These are phyloP conservation scores for Stegophylla sp. DNA, from an alignment of 2,888 invertebrate genomes.

Conservation along the genomic window DNA sequence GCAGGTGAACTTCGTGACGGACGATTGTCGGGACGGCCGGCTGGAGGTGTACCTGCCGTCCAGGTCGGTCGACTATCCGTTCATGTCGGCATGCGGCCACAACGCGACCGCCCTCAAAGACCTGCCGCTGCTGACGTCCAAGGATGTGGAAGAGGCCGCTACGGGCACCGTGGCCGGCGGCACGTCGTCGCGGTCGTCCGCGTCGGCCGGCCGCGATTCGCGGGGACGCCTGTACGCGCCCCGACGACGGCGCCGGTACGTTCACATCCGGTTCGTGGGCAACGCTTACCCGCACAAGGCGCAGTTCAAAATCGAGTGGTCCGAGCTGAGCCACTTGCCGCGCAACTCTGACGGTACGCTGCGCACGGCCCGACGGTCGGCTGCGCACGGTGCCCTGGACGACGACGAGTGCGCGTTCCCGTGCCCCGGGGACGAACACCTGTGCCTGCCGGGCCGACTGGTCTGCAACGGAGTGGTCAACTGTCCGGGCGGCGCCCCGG, in stretches of 20 bases:
- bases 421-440: constrained; percentile 78
- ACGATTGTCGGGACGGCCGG: constrained; percentile 85
- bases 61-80: constrained; percentile 71
- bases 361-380: constrained; percentile 11
- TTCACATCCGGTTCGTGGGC: constrained; percentile 66
- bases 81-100: constrained; percentile 83
- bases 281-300: constrained; percentile 81
- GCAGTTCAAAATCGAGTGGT: constrained; percentile 89
- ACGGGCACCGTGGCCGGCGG: constrained; percentile 65
- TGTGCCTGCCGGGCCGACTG: constrained; percentile 82
- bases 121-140: constrained; percentile 67
- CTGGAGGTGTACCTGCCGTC: constrained; percentile 82
- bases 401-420: constrained; percentile 80
- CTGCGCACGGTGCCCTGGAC: constrained; percentile 58
- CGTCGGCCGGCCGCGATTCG: constrained; percentile 79
- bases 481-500: constrained; percentile 70
- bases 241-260: constrained; percentile 62
- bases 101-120: constrained; percentile 83
- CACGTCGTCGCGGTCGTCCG: constrained; percentile 80
- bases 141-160: constrained; percentile 65
- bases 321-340: constrained; percentile 84
- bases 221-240: constrained; percentile 66
- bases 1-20: constrained; percentile 73
- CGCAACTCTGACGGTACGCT: constrained; percentile 79
- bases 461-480: constrained; percentile 88